Conservation (phyloP, 1,140 invertebrate species). For the Drosophila funebris region DNA sequence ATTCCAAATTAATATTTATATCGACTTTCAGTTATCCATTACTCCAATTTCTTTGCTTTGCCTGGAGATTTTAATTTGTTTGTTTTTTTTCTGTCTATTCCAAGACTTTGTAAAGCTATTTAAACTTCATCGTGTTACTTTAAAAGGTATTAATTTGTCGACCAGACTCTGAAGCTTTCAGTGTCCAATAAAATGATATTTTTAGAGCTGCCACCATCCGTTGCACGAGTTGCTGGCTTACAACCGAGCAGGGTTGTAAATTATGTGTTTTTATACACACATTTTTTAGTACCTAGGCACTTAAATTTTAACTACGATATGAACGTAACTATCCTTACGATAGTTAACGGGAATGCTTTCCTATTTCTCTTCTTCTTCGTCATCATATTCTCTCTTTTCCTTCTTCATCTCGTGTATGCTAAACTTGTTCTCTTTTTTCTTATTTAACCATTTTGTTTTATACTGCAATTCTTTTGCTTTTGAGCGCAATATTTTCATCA, state of each 20-base stretch:
- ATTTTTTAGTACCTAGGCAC: constrained; percentile 27
- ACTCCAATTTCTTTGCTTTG: too few relatives aligned
- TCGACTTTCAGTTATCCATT: too few relatives aligned
- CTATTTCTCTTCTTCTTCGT: background rate
- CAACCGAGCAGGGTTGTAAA: constrained; percentile 15
- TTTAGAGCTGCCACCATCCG: constrained; percentile 12
- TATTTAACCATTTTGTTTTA: constrained; percentile 18
- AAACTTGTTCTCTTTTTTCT: constrained; percentile 4
- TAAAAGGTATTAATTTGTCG: background rate
- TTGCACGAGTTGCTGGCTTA: background rate
- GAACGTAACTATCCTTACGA: constrained; percentile 17
- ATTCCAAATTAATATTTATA: too few relatives aligned
- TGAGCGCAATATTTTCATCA: background rate
- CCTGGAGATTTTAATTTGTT: too few relatives aligned
- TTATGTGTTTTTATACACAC: constrained; percentile 23
- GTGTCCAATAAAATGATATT: constrained; percentile 25
- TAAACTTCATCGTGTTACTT: background rate
- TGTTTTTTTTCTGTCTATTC: background rate
- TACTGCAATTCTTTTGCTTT: constrained; percentile 18
- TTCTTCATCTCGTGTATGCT: background rate
- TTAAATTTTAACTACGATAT: constrained; percentile 31
- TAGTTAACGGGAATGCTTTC: constrained; percentile 9
- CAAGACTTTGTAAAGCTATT: background rate
- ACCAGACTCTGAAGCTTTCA: background rate
- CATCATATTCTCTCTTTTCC: too few relatives aligned